Percentiles rank a stretch among this genome's conserved stretches.
Conservation (phyloP, 2,888 invertebrate species). For the Leucoma salicis region DNA sequence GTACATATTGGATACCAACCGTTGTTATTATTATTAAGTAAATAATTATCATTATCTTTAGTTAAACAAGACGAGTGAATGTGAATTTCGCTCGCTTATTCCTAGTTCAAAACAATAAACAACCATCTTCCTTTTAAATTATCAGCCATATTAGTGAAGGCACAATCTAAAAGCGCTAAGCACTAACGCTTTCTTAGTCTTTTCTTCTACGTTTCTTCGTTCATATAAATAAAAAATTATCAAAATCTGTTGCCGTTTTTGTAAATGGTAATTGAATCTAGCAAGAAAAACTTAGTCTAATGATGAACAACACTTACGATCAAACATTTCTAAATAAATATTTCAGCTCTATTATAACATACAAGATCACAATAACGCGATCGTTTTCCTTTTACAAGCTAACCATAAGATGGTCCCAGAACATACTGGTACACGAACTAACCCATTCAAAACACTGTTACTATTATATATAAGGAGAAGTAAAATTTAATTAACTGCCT, state of each 20-base stretch:
- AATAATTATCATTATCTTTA: no score
- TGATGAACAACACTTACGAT: not conserved
- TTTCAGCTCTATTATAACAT: not conserved
- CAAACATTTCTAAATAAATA: not conserved
- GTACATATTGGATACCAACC: no score
- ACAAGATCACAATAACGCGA: not conserved
- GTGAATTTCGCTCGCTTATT: no score
- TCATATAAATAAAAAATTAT: no score
- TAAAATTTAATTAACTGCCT: no score
- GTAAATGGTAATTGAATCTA: no score
- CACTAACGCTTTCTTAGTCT: constrained; percentile 1
- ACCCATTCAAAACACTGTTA: not conserved
- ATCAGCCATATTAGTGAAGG: not conserved
- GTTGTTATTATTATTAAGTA: no score
- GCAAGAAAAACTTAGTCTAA: not conserved
- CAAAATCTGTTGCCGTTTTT: no score
- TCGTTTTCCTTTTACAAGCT: not conserved
- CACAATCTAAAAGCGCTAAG: not conserved
- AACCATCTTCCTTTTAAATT: not conserved
- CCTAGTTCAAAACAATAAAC: no score
- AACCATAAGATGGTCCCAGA: not conserved
- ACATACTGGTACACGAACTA: not conserved
- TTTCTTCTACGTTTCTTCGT: not conserved
- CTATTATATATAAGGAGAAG: no score
- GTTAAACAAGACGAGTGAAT: no score